Evolutionary conservation across 2,888 invertebrate species (phyloP).

Genomic region (Campaea margaritaria): DNA sequence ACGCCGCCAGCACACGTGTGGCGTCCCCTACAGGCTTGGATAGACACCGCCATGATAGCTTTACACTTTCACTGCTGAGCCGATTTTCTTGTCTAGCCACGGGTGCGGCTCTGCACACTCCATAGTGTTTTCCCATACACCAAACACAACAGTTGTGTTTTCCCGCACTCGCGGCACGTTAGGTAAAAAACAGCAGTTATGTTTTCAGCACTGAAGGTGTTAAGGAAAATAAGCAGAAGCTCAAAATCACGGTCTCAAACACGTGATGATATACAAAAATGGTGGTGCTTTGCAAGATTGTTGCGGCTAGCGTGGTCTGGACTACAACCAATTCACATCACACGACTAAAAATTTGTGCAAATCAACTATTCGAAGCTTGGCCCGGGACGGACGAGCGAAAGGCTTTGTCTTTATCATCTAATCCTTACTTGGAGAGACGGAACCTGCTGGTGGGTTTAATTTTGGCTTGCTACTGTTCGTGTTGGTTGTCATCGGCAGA

Average conservation of each 20-base stretch:
- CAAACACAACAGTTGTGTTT: too few relatives aligned
- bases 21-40: too few relatives aligned
- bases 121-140: too few relatives aligned
- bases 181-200: too few relatives aligned
- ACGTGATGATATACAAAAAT: slow-evolving; percentile 1
- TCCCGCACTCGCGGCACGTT: too few relatives aligned
- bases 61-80: too few relatives aligned
- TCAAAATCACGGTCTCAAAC: slow-evolving; percentile 18
- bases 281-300: slow-evolving; percentile 52
- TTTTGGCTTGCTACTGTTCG: slow-evolving; percentile 67
- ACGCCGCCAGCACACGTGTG: too few relatives aligned
- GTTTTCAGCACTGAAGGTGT: too few relatives aligned
- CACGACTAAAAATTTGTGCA: slow-evolving; percentile 32
- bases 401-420: slow-evolving; percentile 27
- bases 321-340: slow-evolving; percentile 34
- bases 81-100: too few relatives aligned
- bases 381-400: slow-evolving; percentile 19
- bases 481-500: slow-evolving; percentile 65
- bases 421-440: slow-evolving; percentile 70
- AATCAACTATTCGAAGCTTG: slow-evolving; percentile 30
- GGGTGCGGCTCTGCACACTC: too few relatives aligned
- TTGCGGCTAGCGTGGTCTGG: slow-evolving; percentile 59
- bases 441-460: slow-evolving; percentile 58
- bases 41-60: too few relatives aligned
- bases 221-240: slow-evolving; percentile 24